A percentile compares a stretch with the other conserved stretches of the same genome.
phyloP scores from a whole-genome alignment of 2,888 invertebrate genomes.

The Mythimna loreyi region DNA sequence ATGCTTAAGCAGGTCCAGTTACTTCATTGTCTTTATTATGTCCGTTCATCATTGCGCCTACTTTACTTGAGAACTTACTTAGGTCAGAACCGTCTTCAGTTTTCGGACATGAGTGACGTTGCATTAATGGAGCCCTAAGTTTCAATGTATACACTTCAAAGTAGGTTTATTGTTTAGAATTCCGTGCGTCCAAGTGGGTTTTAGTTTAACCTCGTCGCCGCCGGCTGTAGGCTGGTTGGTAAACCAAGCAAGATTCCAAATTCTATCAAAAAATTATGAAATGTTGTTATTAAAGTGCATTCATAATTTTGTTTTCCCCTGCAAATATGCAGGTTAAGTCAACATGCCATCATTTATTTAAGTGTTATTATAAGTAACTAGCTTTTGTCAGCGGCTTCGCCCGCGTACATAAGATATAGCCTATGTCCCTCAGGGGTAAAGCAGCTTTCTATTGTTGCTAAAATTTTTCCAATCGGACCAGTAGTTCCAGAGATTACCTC shows the following conservation, averaged over 20 bases:
- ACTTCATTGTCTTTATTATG: conserved; percentile 40
- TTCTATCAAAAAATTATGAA: not conserved
- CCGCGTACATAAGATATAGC: too few relatives aligned
- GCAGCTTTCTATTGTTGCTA: too few relatives aligned
- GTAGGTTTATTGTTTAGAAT: not conserved
- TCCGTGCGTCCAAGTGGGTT: not conserved
- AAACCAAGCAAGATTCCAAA: not conserved
- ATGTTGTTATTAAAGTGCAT: not conserved
- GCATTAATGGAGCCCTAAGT: not conserved
- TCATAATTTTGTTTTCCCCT: not conserved
- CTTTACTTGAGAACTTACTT: conserved; percentile 6
- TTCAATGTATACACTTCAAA: not conserved
- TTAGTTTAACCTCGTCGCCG: not conserved
- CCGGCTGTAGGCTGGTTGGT: not conserved
- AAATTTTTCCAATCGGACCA: too few relatives aligned
- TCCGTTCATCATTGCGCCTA: not conserved
- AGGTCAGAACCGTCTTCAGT: conserved; percentile 9
- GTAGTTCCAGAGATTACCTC: too few relatives aligned
- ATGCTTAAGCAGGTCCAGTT: conserved; percentile 59
- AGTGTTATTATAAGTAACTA: too few relatives aligned
- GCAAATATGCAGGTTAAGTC: too few relatives aligned
- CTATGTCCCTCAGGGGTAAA: too few relatives aligned
- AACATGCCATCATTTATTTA: too few relatives aligned
- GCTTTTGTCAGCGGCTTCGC: too few relatives aligned
- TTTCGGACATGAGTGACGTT: conserved; percentile 4